These are phyloP conservation scores for Papilio dardanus DNA, from an alignment of 1,140 invertebrate species.

Conservation along the genomic window DNA sequence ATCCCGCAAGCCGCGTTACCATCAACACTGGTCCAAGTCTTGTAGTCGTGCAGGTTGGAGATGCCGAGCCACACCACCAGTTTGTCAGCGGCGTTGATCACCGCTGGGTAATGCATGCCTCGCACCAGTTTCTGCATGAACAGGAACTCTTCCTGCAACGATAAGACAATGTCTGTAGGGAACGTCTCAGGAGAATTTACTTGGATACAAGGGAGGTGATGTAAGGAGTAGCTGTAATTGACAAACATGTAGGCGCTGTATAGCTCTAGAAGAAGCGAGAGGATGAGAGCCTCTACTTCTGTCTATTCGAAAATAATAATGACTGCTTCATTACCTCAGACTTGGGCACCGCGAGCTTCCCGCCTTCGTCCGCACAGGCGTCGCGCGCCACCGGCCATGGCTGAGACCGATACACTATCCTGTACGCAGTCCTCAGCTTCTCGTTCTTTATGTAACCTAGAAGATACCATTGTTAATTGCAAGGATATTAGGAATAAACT, in stretches of 20 bases:
- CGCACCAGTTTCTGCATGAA: constrained; percentile 65
- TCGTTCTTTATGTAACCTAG: constrained; percentile 56
- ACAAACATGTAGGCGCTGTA: neutral
- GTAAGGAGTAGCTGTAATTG: no score
- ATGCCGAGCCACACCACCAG: constrained; percentile 70
- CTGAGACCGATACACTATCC: constrained; percentile 55
- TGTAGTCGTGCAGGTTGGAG: constrained; percentile 59
- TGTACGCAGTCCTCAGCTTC: constrained; percentile 50
- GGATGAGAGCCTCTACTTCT: neutral
- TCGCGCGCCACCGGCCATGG: constrained; percentile 55
- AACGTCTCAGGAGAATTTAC: no score
- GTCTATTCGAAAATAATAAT: neutral
- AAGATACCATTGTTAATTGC: constrained; percentile 31
- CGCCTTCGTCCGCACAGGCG: constrained; percentile 51
- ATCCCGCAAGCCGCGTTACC: constrained; percentile 46
- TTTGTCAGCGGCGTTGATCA: constrained; percentile 51
- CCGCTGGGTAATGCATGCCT: constrained; percentile 55
- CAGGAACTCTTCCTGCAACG: constrained; percentile 64
- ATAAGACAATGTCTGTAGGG: neutral
- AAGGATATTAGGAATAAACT: no score
- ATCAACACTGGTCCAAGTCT: constrained; percentile 63
- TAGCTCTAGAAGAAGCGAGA: no score
- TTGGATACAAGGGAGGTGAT: no score
- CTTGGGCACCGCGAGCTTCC: constrained; percentile 63
- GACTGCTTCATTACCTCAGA: constrained; percentile 49